Conservation (phyloP, 2,888 invertebrate species). For the Phasia obesa region DNA sequence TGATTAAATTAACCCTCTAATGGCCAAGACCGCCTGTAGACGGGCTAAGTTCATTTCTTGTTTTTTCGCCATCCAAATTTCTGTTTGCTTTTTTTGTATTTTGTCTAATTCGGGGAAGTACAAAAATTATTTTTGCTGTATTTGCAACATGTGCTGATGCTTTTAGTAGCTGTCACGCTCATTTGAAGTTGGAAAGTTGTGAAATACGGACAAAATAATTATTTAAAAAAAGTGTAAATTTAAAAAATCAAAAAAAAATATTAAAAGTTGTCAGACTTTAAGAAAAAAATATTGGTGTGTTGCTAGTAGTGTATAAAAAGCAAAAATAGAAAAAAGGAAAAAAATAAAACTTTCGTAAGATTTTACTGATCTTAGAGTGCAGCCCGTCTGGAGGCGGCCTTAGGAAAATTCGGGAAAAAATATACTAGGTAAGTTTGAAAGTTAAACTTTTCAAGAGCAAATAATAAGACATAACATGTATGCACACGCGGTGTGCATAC, state of each 20-base stretch:
- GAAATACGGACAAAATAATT: background rate
- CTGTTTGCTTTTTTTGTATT: background rate
- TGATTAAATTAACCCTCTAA: conserved; percentile 2
- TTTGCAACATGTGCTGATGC: background rate
- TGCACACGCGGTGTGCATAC: conserved; percentile 40
- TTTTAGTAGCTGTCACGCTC: background rate
- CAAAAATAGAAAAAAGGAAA: background rate
- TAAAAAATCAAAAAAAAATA: background rate
- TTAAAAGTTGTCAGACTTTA: background rate
- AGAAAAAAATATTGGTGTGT: background rate
- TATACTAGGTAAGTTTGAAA: conserved; percentile 51
- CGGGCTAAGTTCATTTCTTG: background rate
- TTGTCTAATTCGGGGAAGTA: conserved; percentile 5
- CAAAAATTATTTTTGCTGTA: background rate
- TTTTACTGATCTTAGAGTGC: background rate
- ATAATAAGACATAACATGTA: conserved; percentile 5
- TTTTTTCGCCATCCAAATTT: background rate
- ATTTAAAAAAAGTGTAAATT: background rate
- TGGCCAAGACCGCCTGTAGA: background rate
- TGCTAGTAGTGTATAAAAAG: background rate
- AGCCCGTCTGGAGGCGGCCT: conserved; percentile 33
- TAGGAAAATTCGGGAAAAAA: conserved; percentile 29
- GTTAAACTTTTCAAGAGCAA: background rate
- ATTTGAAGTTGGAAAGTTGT: background rate
- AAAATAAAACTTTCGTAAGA: background rate